These are phyloP conservation scores for Palythoa grandis DNA, from an alignment of 92 coral and sea anemone species.

Conservation along the genomic window DNA sequence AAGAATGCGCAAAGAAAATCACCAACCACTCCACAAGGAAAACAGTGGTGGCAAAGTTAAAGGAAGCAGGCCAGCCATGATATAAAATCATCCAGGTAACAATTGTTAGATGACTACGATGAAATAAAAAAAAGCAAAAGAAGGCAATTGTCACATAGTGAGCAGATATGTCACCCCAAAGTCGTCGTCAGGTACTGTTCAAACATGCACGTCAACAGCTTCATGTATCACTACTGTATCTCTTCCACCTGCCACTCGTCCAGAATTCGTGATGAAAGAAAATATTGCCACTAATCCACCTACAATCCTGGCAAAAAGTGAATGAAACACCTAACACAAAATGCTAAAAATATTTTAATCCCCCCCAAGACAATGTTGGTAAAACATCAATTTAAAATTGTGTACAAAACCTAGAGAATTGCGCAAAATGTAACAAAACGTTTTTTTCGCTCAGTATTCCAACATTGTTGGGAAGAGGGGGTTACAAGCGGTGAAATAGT, in stretches of 20 bases:
- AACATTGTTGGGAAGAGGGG: too few relatives aligned
- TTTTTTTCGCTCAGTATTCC: too few relatives aligned
- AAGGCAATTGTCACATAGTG: constrained; percentile 58
- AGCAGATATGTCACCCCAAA: constrained; percentile 47
- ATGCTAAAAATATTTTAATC: too few relatives aligned
- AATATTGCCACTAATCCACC: background rate
- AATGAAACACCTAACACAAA: too few relatives aligned
- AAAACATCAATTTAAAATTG: too few relatives aligned
- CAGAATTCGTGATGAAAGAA: constrained; percentile 2
- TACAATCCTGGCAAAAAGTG: too few relatives aligned
- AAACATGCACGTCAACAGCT: background rate
- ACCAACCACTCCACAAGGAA: constrained; percentile 67
- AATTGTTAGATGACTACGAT: constrained; percentile 63
- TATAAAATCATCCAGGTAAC: constrained; percentile 65
- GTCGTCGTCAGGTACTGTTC: constrained; percentile 3
- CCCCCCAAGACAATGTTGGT: too few relatives aligned
- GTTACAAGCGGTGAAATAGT: too few relatives aligned
- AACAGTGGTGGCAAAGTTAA: constrained; percentile 62
- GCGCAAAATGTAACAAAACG: too few relatives aligned
- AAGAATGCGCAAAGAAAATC: constrained; percentile 31
- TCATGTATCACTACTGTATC: background rate
- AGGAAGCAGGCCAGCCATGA: constrained; percentile 60
- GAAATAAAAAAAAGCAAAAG: constrained; percentile 53
- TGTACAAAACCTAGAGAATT: too few relatives aligned
- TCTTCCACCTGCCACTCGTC: too few relatives aligned